These are phyloP conservation scores for Pangasius macronema DNA, from an alignment of 2,797 vertebrate species.

Conservation along the genomic window DNA sequence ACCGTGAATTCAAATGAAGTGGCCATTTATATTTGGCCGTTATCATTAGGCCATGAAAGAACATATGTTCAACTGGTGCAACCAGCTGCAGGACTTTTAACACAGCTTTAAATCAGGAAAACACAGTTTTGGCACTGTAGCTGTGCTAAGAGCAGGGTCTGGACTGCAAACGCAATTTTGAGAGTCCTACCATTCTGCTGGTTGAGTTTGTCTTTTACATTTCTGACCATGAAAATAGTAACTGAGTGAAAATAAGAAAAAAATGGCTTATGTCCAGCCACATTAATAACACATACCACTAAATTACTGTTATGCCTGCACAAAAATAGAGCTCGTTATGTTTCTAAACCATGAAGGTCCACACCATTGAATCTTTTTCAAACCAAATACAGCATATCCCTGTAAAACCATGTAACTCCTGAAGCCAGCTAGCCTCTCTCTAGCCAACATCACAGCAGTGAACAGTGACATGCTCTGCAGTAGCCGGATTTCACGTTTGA, in stretches of 20 bases:
- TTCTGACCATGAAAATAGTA: not conserved
- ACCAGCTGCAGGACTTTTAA: not conserved
- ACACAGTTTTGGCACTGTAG: not conserved
- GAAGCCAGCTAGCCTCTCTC: not conserved
- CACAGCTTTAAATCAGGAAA: not conserved
- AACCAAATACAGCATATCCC: slow-evolving; percentile 1
- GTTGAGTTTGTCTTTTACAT: not conserved
- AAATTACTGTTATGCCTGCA: not conserved
- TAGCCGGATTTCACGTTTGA: slow-evolving; percentile 12
- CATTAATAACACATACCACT: not conserved
- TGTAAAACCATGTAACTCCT: not conserved
- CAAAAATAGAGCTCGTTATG: not conserved
- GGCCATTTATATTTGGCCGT: no score
- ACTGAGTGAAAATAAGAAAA: not conserved
- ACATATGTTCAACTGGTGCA: not conserved
- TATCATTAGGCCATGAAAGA: not conserved
- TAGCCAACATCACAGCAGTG: slow-evolving; percentile 15
- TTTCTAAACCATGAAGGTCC: not conserved
- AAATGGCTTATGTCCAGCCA: not conserved
- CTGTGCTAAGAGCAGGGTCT: not conserved
- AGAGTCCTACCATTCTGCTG: not conserved
- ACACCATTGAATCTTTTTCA: not conserved
- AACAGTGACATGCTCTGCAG: slow-evolving; percentile 15
- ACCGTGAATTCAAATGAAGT: not conserved
- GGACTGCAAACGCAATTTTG: not conserved